Percentiles rank a stretch among this genome's conserved stretches.
phyloP scores from a whole-genome alignment of 2,888 invertebrate species.

The Hanleya hanleyi region DNA sequence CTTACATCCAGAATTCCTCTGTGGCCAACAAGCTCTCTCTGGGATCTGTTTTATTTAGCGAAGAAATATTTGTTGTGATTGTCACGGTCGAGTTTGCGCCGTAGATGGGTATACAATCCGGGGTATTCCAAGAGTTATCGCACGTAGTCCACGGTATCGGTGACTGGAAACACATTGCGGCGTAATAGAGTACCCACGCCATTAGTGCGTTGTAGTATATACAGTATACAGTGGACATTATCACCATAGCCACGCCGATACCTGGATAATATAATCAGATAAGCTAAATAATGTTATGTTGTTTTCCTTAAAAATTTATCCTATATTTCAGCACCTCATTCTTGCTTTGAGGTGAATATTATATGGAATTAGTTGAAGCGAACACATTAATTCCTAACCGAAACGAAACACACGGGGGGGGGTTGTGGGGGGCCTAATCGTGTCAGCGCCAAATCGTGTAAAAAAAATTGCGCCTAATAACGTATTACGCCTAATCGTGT shows the following conservation, averaged over 20 bases:
- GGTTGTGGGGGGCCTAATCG: too few species aligned
- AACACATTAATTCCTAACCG: too few species aligned
- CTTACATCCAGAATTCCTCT: constrained; percentile 6
- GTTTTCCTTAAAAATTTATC: too few species aligned
- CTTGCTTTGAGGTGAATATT: too few species aligned
- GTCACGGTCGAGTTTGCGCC: not conserved
- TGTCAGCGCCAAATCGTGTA: too few species aligned
- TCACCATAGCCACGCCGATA: not conserved
- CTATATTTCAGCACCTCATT: too few species aligned
- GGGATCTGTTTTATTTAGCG: not conserved
- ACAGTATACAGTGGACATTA: not conserved
- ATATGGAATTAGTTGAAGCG: too few species aligned
- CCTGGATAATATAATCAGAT: too few species aligned
- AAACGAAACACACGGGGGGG: too few species aligned
- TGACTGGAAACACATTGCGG: not conserved
- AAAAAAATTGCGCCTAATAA: too few species aligned
- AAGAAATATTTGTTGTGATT: not conserved
- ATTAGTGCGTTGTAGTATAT: not conserved
- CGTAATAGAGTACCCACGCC: not conserved
- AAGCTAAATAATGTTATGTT: too few species aligned
- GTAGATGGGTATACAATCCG: not conserved
- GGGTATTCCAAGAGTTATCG: not conserved
- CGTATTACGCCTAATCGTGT: too few species aligned
- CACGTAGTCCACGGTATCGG: not conserved
- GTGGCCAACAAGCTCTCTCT: not conserved